Conservation (phyloP, 2,888 invertebrate species). For the Lithophane ornitopus region DNA sequence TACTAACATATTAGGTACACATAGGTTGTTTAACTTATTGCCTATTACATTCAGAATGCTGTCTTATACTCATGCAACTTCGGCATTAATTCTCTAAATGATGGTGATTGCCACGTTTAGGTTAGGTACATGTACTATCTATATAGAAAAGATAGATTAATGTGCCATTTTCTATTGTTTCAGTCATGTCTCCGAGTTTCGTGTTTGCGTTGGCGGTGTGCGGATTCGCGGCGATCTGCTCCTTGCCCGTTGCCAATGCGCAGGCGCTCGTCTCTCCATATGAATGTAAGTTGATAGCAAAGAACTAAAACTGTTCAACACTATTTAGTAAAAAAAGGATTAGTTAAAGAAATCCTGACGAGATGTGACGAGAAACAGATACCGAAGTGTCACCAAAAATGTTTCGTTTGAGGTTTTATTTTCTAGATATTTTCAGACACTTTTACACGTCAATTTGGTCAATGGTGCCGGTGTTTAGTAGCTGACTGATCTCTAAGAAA, state of each 20-base stretch:
- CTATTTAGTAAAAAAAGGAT: background rate
- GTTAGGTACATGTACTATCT: background rate
- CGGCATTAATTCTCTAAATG: background rate
- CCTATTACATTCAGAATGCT: too few relatives aligned
- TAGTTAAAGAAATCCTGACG: background rate
- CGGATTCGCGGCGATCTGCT: conserved; percentile 79
- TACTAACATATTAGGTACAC: too few relatives aligned
- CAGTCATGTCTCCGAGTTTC: conserved; percentile 85
- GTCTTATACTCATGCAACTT: background rate
- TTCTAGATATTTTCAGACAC: background rate
- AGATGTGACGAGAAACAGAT: background rate
- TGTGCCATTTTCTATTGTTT: conserved; percentile 74
- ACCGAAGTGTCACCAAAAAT: background rate
- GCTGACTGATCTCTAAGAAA: background rate
- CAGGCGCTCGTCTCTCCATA: conserved; percentile 80
- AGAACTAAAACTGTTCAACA: background rate
- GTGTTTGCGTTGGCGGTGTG: conserved; percentile 80
- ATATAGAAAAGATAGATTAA: background rate
- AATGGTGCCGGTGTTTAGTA: background rate
- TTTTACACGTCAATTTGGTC: background rate
- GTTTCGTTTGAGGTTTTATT: background rate
- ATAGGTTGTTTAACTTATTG: too few relatives aligned
- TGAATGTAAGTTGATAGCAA: conserved; percentile 77
- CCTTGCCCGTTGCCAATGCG: conserved; percentile 78
- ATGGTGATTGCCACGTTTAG: background rate